phyloP scores from a whole-genome alignment of 2,797 vertebrate species.

The Lithobates sylvaticus region DNA sequence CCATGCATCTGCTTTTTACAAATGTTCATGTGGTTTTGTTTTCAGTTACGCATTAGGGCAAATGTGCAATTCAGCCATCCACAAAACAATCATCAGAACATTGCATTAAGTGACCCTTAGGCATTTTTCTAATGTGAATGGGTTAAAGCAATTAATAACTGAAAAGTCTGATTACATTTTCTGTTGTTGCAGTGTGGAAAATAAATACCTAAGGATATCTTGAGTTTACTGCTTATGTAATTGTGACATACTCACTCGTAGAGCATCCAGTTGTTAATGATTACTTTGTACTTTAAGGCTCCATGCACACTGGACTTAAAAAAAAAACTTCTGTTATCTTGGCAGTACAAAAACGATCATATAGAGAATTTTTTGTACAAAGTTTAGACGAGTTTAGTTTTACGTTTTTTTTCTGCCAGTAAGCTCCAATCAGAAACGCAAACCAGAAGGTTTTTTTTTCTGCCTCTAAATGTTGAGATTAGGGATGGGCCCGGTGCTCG shows the following conservation, averaged over 20 bases:
- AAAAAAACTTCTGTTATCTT: too few species aligned
- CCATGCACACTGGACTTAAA: too few species aligned
- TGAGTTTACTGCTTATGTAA: neutral
- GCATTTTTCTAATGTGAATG: neutral
- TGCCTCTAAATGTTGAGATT: too few species aligned
- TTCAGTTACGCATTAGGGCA: conserved; percentile 35
- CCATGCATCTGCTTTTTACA: conserved; percentile 31
- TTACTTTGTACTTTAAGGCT: neutral
- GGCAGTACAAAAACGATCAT: too few species aligned
- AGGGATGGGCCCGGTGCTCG: too few species aligned
- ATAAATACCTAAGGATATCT: conserved; percentile 2
- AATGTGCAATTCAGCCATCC: conserved; percentile 33
- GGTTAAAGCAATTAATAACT: conserved; percentile 49
- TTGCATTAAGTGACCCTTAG: neutral
- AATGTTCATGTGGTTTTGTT: conserved; percentile 34
- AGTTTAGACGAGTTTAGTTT: too few species aligned
- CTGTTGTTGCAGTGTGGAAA: neutral
- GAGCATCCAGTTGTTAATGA: neutral
- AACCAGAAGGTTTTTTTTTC: too few species aligned
- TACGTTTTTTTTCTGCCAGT: too few species aligned
- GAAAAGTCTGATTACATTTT: conserved; percentile 20
- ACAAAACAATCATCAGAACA: conserved; percentile 30
- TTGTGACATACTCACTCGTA: neutral
- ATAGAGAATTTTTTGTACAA: too few species aligned
- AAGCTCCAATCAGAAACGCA: too few species aligned